These are phyloP conservation scores for Hyles lineata DNA, from an alignment of 2,888 invertebrate species.

Conservation along the genomic window DNA sequence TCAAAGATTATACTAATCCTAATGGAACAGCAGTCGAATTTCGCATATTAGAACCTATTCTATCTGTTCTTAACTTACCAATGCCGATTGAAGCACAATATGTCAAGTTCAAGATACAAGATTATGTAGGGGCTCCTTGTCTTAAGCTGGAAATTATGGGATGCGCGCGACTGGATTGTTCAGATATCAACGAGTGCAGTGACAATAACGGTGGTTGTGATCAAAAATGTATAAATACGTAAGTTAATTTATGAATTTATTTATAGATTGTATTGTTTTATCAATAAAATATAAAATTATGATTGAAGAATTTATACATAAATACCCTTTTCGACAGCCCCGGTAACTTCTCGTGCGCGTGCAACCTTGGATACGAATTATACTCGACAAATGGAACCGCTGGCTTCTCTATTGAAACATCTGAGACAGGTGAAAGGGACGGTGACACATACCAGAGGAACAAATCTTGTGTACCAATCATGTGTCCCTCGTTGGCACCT, in stretches of 20 bases:
- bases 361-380: constrained; percentile 96
- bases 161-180: constrained; percentile 94
- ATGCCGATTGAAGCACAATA: constrained; percentile 96
- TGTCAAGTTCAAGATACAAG: constrained; percentile 93
- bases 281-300: not conserved
- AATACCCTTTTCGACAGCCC: constrained; percentile 80
- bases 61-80: constrained; percentile 95
- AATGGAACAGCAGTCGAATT: constrained; percentile 97
- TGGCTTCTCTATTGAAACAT: constrained; percentile 91
- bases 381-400: constrained; percentile 95
- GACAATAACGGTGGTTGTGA: constrained; percentile 96
- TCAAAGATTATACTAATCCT: constrained; percentile 96
- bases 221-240: constrained; percentile 95
- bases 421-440: constrained; percentile 94
- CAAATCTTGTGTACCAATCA: constrained; percentile 97
- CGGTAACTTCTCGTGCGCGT: constrained; percentile 94
- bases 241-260: constrained; percentile 49
- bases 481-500: constrained; percentile 91
- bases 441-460: constrained; percentile 95
- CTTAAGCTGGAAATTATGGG: constrained; percentile 96
- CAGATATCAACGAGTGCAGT: constrained; percentile 94
- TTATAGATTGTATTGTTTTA: not conserved
- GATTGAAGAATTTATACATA: not conserved
- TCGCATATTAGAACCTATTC: constrained; percentile 93
- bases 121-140: constrained; percentile 95